Base-by-base conservation (phyloP, 2,888 invertebrate species). In the Falcaria lacertinaria region DNA sequence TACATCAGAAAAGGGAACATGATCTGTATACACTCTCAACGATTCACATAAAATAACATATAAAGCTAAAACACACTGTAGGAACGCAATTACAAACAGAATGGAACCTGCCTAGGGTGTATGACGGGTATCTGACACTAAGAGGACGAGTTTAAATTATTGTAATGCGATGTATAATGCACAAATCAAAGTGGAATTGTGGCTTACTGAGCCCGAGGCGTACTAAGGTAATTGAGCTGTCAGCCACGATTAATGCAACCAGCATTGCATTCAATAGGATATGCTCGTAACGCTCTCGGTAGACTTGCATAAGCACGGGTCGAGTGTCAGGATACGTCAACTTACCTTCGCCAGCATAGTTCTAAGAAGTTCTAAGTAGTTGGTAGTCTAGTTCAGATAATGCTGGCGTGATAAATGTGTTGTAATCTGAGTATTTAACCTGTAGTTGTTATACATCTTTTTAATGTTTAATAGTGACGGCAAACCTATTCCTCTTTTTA, bases 141-240 rank as follows among this genome's bases (percentile, higher is more conserved):
- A 60, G 51, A 57, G 64, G 64, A 67, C 60, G 61, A 60, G 54
- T 60, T 63, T 45, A 64, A 74, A 64, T 73, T 67, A 69, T 68
- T 69, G 66, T 69, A 66, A 60, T 64, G 56, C 59, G 48, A 57
- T 60, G 43, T 54, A 55, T 57, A 61, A 54, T 63, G 57, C 58
- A 67, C 69, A 66, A 69, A 72, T 71, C 65, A 73, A 73, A 63
- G 44, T 37, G 37, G 22, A 8, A 25, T 37, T 13, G 22, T 22
- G 22, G 37, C 22, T 19, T 22, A 33, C 34, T 37, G 42, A 39
- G 39, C 44, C 25, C 57, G 46, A 42, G 50, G 51, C 41, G 42
- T 47, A 54, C 54, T 47, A 50, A 62, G 67, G 71, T 84, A 83
- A 85, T 85, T 83, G 84, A 84, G 79, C 81, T 84, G 85, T 82